Evolutionary conservation across 1,140 invertebrate species (phyloP).

Genomic region (Leptinotarsa undecemlineata): DNA sequence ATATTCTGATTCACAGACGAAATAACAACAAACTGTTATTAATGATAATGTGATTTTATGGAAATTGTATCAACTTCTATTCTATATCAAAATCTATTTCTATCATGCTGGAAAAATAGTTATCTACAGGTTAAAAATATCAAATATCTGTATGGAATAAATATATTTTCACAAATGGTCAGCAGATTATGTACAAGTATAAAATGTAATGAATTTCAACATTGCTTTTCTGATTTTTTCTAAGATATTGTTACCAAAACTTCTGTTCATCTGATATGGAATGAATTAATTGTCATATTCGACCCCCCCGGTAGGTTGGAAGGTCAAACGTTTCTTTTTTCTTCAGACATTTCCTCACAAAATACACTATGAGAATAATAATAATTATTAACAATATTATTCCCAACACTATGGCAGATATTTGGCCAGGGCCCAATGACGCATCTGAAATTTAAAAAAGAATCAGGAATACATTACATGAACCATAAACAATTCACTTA

Average conservation of each 20-base stretch:
- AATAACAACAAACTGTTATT: too few species aligned
- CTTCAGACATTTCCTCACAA: conserved; percentile 45
- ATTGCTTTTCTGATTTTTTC: too few species aligned
- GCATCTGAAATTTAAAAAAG: conserved; percentile 41
- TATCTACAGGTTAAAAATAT: too few species aligned
- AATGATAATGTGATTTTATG: too few species aligned
- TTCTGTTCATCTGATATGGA: conserved; percentile 37
- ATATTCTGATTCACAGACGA: too few species aligned
- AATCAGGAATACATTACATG: conserved; percentile 9
- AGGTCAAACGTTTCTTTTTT: conserved; percentile 52
- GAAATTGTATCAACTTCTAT: too few species aligned
- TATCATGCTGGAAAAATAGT: too few species aligned
- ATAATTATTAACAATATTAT: conserved; percentile 56
- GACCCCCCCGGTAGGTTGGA: conserved; percentile 50
- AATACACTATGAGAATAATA: conserved; percentile 48
- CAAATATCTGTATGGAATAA: too few species aligned
- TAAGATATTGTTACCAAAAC: conserved; percentile 18
- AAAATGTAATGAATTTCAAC: too few species aligned
- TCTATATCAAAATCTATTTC: too few species aligned
- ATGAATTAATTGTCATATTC: conserved; percentile 39
- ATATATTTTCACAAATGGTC: too few species aligned
- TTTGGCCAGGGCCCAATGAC: conserved; percentile 53
- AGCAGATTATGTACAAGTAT: too few species aligned
- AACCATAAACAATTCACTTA: conserved; percentile 44
- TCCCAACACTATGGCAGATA: conserved; percentile 57